Conservation (phyloP, 2,113 vertebrate genomes). For the Peromyscus leucopus region DNA sequence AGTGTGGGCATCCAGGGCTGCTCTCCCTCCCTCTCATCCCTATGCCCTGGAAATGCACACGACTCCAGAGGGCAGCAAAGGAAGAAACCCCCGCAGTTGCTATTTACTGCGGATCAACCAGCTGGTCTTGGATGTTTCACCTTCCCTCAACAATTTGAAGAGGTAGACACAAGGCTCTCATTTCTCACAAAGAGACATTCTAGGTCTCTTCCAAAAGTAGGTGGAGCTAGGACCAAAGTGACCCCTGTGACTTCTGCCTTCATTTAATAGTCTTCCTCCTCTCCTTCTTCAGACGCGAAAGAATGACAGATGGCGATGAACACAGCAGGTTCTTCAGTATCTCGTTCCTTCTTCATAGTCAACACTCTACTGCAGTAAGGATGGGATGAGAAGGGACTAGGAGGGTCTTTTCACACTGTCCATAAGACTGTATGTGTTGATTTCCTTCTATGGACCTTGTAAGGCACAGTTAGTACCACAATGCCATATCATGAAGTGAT, state of each 20-base stretch:
- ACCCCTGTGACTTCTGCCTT: background rate
- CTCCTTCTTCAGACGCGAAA: background rate
- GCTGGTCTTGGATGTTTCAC: background rate
- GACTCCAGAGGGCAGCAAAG: background rate
- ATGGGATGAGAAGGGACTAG: background rate
- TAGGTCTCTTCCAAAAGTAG: background rate
- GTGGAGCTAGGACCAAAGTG: too few relatives aligned
- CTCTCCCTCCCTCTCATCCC: background rate
- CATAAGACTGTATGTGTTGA: background rate
- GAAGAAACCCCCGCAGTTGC: slow-evolving; percentile 37
- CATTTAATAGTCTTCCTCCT: background rate
- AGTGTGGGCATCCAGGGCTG: background rate
- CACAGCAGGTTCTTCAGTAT: background rate
- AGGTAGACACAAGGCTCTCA: background rate
- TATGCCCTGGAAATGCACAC: background rate
- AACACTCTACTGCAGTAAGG: background rate
- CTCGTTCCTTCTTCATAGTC: background rate
- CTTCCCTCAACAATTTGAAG: background rate
- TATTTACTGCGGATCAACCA: background rate
- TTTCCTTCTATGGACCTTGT: background rate
- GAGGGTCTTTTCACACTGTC: fast-evolving
- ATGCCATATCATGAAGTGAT: background rate
- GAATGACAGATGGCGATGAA: background rate
- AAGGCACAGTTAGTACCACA: background rate
- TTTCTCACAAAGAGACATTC: background rate